Percentiles rank a stretch among this genome's conserved stretches.
Conservation (phyloP, 2,888 invertebrate species). For the Eumacrocentrus americanus region DNA sequence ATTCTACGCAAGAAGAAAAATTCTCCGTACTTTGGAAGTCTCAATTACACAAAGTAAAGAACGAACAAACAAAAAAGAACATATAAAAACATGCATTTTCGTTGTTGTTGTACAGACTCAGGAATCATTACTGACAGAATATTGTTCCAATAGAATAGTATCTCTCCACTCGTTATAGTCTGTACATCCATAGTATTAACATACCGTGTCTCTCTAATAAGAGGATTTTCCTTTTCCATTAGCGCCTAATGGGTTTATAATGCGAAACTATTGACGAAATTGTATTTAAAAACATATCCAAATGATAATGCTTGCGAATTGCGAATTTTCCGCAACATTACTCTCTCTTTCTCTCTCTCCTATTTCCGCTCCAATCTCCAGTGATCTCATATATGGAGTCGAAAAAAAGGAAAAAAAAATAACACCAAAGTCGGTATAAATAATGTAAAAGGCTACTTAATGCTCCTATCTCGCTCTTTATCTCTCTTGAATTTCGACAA, state of each 20-base stretch:
- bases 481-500: background rate
- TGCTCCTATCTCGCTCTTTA: background rate
- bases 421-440: conserved; percentile 11
- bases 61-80: background rate
- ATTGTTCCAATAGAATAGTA: conserved; percentile 1
- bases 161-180: conserved; percentile 12
- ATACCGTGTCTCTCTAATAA: conserved; percentile 10
- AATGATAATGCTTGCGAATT: background rate
- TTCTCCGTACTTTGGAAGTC: background rate
- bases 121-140: conserved; percentile 1
- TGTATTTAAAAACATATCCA: conserved; percentile 10
- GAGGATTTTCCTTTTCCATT: conserved; percentile 18
- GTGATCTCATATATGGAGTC: conserved; percentile 11
- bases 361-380: conserved; percentile 11
- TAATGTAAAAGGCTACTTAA: too few species aligned
- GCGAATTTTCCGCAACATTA: background rate
- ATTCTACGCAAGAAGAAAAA: too few species aligned
- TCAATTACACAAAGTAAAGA: conserved; percentile 9
- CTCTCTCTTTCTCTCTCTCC: background rate
- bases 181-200: conserved; percentile 17
- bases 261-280: conserved; percentile 5
- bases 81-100: background rate
- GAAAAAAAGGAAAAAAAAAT: conserved; percentile 7
- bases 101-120: conserved; percentile 2
- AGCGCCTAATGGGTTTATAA: conserved; percentile 16